Conservation (phyloP, 1,140 invertebrate species). For the Solenopsis invicta region DNA sequence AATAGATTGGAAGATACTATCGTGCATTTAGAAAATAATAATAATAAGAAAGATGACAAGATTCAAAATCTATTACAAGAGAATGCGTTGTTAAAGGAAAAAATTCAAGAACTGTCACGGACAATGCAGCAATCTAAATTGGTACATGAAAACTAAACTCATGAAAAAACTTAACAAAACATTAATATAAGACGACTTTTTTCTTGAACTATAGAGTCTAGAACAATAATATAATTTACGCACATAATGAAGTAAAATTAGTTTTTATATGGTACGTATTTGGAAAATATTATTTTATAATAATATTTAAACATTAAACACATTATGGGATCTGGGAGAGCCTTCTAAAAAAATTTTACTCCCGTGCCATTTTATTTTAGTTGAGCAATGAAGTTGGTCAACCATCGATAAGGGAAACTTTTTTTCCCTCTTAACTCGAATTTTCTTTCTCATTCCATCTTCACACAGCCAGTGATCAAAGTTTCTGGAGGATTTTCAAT, state of each 20-base stretch:
- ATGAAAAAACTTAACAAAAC: neutral
- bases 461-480: too few species aligned
- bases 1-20: slow-evolving; percentile 43
- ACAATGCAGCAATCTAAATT: neutral
- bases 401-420: too few species aligned
- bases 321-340: too few species aligned
- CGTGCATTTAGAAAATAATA: slow-evolving; percentile 14
- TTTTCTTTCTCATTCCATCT: too few species aligned
- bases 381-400: too few species aligned
- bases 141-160: neutral
- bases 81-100: too few species aligned
- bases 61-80: slow-evolving; percentile 65
- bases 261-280: neutral
- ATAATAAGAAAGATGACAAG: slow-evolving; percentile 54
- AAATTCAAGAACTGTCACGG: slow-evolving; percentile 19
- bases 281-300: too few species aligned
- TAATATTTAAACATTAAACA: too few species aligned
- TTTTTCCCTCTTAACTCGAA: too few species aligned
- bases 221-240: neutral
- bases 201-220: neutral
- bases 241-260: neutral
- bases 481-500: too few species aligned
- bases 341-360: too few species aligned
- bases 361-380: too few species aligned
- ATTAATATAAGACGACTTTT: slow-evolving; percentile 17